Base-by-base conservation (phyloP, 2,797 vertebrate species). In the Xiphorhynchus erythropygius region DNA sequence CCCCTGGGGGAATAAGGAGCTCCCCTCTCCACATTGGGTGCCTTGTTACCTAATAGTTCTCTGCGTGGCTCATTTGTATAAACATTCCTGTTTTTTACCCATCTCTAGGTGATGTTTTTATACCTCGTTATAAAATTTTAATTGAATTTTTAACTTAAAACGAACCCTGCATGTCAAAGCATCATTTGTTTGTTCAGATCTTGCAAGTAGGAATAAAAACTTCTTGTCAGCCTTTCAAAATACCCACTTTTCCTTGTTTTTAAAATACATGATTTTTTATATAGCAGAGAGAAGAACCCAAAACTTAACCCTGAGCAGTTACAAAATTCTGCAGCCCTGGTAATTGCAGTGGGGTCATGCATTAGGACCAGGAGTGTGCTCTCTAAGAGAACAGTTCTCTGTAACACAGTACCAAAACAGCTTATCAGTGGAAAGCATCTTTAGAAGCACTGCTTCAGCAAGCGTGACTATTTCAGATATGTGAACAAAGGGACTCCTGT, bases 361-460 rank as follows among this genome's bases (percentile, higher is more conserved):
- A n/a, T 25, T 52, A 28, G 27, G n/a, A 41, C 18, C 50, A 79
- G 55, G 21, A 42, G 25, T 28, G 41, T 33, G 53, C 10, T 74
- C 56, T 56, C 1, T 44, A 16, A 57, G n/a, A 76, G 22, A 67
- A 7, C 5, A 50, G 3, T 22, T 87, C n/a, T 22, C n/a, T 47
- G 3, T 8, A 37, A 22, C 0, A 2, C 49, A 28, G 23, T 11
- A 68, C 81, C n/a, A 47, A 22, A 3, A 3, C 53, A 49, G 4
- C 9, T 75, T 35, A 23, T 9, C 6, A 2, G 1, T 9, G 22
- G 53, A 63, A 55, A 84, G 23, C 50, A 62, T 33, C n/a, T 59
- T 68, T 11, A 25, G 17, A 75, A 50, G 42, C 28, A 75, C 18
- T 71, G 50, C 52, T 83, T 64, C 39, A 57, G 59, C 25, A 50